Percentiles rank a stretch among this genome's conserved stretches.
Conservation (phyloP, 2,888 invertebrate species). For the Epinotia bilunana region DNA sequence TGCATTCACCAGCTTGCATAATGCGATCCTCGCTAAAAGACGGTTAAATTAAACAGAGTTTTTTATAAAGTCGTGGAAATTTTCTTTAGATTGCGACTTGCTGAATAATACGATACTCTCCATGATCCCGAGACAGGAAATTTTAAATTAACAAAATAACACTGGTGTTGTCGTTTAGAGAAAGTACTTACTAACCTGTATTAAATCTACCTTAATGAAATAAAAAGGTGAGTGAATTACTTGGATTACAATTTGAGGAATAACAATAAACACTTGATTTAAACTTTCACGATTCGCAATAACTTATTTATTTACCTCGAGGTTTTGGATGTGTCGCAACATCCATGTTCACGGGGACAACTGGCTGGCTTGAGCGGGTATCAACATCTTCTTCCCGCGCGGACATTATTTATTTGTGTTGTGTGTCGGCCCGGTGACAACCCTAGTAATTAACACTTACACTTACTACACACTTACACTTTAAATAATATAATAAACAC, state of each 20-base stretch:
- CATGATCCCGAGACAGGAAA: neutral
- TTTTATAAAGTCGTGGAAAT: conserved; percentile 28
- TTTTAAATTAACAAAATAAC: conserved; percentile 20
- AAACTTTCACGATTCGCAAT: too few species aligned
- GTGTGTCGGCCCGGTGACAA: too few species aligned
- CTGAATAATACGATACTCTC: conserved; percentile 14
- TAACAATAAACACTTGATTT: neutral
- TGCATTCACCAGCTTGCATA: conserved; percentile 26
- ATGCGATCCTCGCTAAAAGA: conserved; percentile 26
- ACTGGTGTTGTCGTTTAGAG: neutral
- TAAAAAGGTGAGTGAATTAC: neutral
- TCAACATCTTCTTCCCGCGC: too few species aligned
- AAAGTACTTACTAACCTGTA: neutral
- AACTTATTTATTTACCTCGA: too few species aligned
- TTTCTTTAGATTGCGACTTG: conserved; percentile 22
- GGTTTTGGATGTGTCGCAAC: too few species aligned
- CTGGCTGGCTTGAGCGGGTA: too few species aligned
- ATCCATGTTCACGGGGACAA: too few species aligned
- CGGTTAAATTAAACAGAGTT: conserved; percentile 23
- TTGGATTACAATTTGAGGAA: neutral
- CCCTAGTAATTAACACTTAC: too few species aligned
- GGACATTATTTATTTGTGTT: too few species aligned
- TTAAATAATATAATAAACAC: neutral
- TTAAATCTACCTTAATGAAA: neutral
- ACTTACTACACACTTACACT: too few species aligned